Base-by-base conservation (phyloP, 1,140 invertebrate genomes). In the Bicyclus anynana region DNA sequence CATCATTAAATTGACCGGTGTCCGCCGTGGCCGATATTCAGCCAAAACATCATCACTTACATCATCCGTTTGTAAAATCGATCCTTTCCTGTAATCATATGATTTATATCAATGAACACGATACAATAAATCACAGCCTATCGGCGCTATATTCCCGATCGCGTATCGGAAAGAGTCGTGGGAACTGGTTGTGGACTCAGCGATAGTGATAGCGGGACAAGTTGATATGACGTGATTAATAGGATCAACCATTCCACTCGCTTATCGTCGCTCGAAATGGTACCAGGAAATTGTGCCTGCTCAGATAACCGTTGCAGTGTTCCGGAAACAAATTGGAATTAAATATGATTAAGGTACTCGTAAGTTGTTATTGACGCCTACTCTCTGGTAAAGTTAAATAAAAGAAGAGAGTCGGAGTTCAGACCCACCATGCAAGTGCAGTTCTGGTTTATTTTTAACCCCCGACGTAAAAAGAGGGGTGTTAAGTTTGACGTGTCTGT, bases 161-260 rank as follows among this genome's bases (percentile, higher is more conserved):
- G 56, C 53, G 53, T 67, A 62, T 53, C 62, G 35, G 40, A 55
- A 56, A 58, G 49, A 54, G 64, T 59, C 65, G 65, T 67, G 65
- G 60, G 65, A 67, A 63, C 48, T 40, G 27, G 35, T 48, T 59
- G 65, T 67, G 59, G 60, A 62, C 50, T 55, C 44, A 53, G 17
- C 26, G 60, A 59, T 53, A 59, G 21, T 38, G 60, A 59, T 56
- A 59, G 59, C n/a, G 16, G 23, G 37, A 49, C 38, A 52, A 57
- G 33, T 53, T 56, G 60, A 59, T 62, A 57, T 50, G 53, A 46
- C 37, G 23, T 62, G 59, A 61, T 65, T 57, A 55, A 59, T 60
- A 60, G 50, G 26, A 56, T 55, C 44, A 53, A 42, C 17, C 33
- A 53, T 59, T 53, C 50, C 26, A 47, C 40, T 13, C 18, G 38